phyloP scores from a whole-genome alignment of 2,797 vertebrate genomes.

The Simalia tracyae region DNA sequence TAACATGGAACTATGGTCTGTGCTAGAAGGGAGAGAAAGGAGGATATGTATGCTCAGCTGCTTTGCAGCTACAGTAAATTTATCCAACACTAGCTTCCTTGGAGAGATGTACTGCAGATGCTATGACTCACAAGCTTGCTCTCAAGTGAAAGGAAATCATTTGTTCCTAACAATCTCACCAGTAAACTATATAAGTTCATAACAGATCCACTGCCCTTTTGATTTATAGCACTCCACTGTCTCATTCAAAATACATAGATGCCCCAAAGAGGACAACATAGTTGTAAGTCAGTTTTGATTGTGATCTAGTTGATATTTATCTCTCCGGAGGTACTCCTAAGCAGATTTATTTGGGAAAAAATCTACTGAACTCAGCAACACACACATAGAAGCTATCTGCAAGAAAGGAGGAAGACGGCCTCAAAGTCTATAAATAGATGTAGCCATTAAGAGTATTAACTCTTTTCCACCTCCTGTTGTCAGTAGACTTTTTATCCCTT shows the following conservation, averaged over 20 bases:
- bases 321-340: not conserved
- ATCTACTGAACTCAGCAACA: not conserved
- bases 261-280: conserved; percentile 1
- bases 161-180: conserved; percentile 45
- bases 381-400: not conserved
- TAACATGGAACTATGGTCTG: not conserved
- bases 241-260: not conserved
- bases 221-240: not conserved
- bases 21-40: not conserved
- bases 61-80: conserved; percentile 9
- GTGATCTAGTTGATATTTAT: not conserved
- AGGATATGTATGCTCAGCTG: conserved; percentile 29
- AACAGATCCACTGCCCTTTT: conserved; percentile 10
- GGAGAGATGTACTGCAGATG: conserved; percentile 36
- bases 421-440: not conserved
- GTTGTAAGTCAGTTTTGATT: not conserved
- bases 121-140: conserved; percentile 63
- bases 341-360: not conserved
- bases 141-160: conserved; percentile 56
- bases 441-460: not conserved
- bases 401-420: not conserved
- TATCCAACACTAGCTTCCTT: conserved; percentile 18
- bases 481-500: not conserved
- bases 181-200: conserved; percentile 50
- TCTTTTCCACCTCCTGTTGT: not conserved